Evolutionary conservation across 2,888 invertebrate species (phyloP).

Genomic region (Nomada fucata): DNA sequence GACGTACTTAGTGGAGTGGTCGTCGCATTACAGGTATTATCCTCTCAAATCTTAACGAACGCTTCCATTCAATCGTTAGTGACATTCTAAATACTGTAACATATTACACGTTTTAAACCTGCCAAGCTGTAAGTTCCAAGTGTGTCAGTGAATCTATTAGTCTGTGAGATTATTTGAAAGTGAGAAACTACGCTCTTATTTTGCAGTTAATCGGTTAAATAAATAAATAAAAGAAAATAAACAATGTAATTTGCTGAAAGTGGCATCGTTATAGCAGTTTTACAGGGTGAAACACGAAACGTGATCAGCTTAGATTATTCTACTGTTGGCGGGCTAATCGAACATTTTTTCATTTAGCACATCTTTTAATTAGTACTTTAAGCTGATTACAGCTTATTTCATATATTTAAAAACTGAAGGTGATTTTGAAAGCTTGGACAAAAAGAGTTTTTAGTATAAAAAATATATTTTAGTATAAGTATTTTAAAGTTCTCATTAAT

Average conservation of each 20-base stretch:
- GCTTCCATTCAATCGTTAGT: neutral
- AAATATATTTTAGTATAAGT: no score
- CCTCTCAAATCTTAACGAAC: neutral
- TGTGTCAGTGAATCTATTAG: conserved; percentile 14
- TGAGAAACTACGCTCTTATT: conserved; percentile 3
- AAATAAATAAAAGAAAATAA: neutral
- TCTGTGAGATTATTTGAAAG: conserved; percentile 15
- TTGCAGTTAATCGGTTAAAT: neutral
- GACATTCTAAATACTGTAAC: neutral
- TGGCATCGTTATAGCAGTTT: neutral
- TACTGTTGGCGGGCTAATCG: no score
- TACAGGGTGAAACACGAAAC: no score
- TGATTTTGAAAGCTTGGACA: no score
- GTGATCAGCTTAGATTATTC: no score
- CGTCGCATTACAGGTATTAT: conserved; percentile 72
- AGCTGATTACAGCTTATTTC: no score
- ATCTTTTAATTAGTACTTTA: no score
- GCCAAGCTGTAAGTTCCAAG: conserved; percentile 18
- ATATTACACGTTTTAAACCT: conserved; percentile 1
- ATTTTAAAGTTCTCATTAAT: no score
- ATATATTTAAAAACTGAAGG: no score
- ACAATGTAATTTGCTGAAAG: neutral
- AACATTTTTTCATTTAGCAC: no score
- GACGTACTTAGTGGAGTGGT: conserved; percentile 71
- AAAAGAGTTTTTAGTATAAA: no score